Base-by-base conservation (phyloP, 2,888 invertebrate species). In the Monoplex corrugatus region DNA sequence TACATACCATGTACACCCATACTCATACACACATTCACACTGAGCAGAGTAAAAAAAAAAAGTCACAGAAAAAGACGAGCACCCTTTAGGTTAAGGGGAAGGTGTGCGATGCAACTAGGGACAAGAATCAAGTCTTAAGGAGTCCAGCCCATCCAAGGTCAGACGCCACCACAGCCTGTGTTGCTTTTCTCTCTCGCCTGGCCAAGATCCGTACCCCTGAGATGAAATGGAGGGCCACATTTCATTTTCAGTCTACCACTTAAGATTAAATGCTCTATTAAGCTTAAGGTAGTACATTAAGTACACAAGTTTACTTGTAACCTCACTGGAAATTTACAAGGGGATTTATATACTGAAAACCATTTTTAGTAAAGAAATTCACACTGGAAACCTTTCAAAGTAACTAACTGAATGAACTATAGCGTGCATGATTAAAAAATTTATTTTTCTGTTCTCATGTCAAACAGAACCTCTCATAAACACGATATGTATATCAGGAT, bases 191-290 rank as follows among this genome's bases (percentile, higher is more conserved):
- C 83, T 88, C 57, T 82, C n/a, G 80, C 87, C 89, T 72, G 80
- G 84, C 84, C 87, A 75, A 88, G 90, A 87, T 89, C 89, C 84
- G 91, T 89, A 88, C 91, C 90, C 88, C 92, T 92, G 92, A 90
- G 89, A 89, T 89, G 91, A 92, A 91, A 92, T 44, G 91, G 91
- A 91, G 88, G 90, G 92, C 89, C 72, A 91, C 83, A 90, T 88
- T 91, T 91, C 90, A 91, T 82, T 91, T 75, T 87, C 68, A 68
- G n/a, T 68, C 84, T 35, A 32, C 68, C 35, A 86, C 16, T 40
- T 35, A 40, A 43, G 13, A 40, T 82, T 32, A 75, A 23, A 23
- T 35, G 13, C 35, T 35, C n/a, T n/a, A n/a, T n/a, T n/a, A n/a
- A n/a, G n/a, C n/a, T n/a, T n/a, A n/a, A n/a, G n/a, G n/a, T n/a